Conservation (phyloP, 2,797 vertebrate genomes). For the Vespertilio murinus region DNA sequence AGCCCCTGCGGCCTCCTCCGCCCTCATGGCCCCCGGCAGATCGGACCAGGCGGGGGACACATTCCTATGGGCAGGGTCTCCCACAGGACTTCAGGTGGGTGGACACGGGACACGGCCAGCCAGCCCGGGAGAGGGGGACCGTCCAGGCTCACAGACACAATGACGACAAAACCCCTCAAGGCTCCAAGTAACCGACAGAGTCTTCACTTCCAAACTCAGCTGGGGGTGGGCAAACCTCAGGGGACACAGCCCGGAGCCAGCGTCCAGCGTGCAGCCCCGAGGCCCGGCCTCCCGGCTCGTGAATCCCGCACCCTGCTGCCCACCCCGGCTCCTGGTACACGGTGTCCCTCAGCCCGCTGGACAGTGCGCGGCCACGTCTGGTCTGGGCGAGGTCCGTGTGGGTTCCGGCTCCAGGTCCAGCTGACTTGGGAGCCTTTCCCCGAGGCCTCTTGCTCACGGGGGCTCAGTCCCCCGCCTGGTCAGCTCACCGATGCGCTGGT, state of each 20-base stretch:
- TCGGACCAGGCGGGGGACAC: neutral
- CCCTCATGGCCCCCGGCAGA: neutral
- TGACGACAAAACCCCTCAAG: neutral
- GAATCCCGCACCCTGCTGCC: neutral
- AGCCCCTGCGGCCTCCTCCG: fast-evolving
- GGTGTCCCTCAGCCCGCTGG: neutral
- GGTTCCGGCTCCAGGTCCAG: neutral
- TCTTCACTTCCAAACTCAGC: neutral
- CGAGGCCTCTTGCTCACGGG: slow-evolving; percentile 42
- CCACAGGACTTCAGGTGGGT: too few species aligned
- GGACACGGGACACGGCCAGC: fast-evolving
- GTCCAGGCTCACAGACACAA: neutral
- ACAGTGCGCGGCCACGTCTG: fast-evolving
- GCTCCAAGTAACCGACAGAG: neutral
- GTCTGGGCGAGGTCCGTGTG: neutral
- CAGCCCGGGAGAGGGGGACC: neutral
- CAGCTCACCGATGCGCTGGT: slow-evolving; percentile 85
- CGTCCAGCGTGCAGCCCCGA: fast-evolving
- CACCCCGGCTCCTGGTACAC: neutral
- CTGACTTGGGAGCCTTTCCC: neutral
- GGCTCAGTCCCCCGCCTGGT: slow-evolving; percentile 81
- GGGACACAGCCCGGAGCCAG: neutral
- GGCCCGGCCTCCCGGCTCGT: neutral
- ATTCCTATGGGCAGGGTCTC: fast-evolving
- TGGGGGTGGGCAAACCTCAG: fast-evolving